Conservation (phyloP, 2,888 invertebrate species). For the Bombylius major region DNA sequence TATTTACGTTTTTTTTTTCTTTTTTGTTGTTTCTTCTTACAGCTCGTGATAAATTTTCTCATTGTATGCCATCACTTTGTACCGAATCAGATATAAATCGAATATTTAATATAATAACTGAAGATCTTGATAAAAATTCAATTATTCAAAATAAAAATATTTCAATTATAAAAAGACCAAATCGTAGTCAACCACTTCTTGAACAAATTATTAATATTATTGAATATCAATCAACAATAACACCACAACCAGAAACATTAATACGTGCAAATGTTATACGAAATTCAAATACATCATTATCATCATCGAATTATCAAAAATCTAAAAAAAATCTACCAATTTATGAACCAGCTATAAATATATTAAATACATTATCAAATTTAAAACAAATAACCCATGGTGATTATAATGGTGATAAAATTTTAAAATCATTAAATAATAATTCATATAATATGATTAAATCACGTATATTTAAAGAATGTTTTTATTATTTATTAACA, state of each 20-base stretch:
- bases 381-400: conserved; percentile 44
- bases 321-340: conserved; percentile 39
- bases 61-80: conserved; percentile 30
- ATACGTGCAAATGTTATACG: conserved; percentile 30
- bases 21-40: neutral
- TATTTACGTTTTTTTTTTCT: too few relatives aligned
- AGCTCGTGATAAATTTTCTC: conserved; percentile 33
- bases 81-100: conserved; percentile 22
- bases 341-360: conserved; percentile 46
- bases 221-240: conserved; percentile 38
- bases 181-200: conserved; percentile 52
- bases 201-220: conserved; percentile 58
- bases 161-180: conserved; percentile 35
- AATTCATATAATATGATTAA: conserved; percentile 13
- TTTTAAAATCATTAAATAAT: conserved; percentile 8
- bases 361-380: conserved; percentile 46
- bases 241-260: conserved; percentile 28
- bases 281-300: conserved; percentile 29
- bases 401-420: conserved; percentile 32
- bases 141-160: conserved; percentile 14
- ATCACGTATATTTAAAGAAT: conserved; percentile 58
- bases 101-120: conserved; percentile 21
- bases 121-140: conserved; percentile 1
- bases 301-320: conserved; percentile 22
- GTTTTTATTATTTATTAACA: conserved; percentile 63